A percentile compares a stretch with the other conserved stretches of the same genome.
Conservation (phyloP, 2,113 vertebrate species). For the Salvelinus namaycush region DNA sequence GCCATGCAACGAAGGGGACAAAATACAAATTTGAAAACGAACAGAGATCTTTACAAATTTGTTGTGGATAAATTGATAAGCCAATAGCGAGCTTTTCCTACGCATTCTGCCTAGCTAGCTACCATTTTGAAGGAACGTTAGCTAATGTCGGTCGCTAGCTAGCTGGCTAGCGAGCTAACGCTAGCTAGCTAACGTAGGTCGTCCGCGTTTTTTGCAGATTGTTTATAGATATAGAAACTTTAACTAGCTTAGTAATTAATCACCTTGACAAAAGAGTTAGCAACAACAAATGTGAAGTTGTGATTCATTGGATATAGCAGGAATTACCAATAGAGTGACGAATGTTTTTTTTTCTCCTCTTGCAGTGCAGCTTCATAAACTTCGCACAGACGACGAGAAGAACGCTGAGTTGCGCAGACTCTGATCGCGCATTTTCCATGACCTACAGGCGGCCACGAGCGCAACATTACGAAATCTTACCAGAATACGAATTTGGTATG, state of each 20-base stretch:
- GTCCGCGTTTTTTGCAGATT: background rate
- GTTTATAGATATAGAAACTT: background rate
- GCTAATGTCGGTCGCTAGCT: conserved; percentile 4
- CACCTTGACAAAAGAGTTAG: background rate
- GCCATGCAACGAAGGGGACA: background rate
- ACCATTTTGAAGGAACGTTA: background rate
- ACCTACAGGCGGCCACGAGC: background rate
- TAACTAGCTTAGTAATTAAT: background rate
- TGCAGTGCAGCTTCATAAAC: conserved; percentile 27
- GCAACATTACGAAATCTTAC: background rate
- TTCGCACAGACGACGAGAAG: conserved; percentile 1
- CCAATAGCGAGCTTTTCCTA: background rate
- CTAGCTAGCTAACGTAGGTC: background rate
- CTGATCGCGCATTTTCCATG: background rate
- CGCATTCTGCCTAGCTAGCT: background rate
- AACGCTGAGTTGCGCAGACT: conserved; percentile 1
- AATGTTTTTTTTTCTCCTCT: conserved; percentile 23
- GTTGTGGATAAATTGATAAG: background rate
- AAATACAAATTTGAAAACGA: background rate
- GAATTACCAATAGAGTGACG: conserved; percentile 28
- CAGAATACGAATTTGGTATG: background rate
- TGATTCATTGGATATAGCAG: background rate
- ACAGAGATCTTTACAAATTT: background rate
- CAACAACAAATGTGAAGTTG: background rate
- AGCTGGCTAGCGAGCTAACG: conserved; percentile 8